A percentile compares a stretch with the other conserved stretches of the same genome.
These are phyloP conservation scores for Gymnorhina tibicen DNA, from an alignment of 2,113 vertebrate species.

Conservation along the genomic window DNA sequence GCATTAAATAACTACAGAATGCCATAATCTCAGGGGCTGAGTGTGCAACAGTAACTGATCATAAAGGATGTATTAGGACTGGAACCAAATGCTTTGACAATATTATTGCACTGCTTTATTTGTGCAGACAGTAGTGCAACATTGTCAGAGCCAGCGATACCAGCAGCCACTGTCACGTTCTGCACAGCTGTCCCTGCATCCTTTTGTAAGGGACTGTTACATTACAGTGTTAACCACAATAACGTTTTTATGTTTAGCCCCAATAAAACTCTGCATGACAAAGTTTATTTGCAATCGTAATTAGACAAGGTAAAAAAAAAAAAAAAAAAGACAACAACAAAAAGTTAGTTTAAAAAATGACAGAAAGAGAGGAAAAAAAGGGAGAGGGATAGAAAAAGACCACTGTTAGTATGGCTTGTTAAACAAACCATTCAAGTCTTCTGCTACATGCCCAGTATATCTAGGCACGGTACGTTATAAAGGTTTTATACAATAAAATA, in stretches of 20 bases:
- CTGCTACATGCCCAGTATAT: slow-evolving; percentile 3
- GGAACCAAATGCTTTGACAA: slow-evolving; percentile 94
- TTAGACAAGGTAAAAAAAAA: slow-evolving; percentile 32
- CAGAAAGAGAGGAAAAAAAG: background rate
- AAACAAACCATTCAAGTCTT: slow-evolving; percentile 28
- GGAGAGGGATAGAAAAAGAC: background rate
- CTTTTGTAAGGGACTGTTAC: slow-evolving; percentile 50
- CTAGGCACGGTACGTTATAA: background rate
- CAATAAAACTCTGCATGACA: slow-evolving; percentile 46
- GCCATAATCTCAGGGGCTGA: slow-evolving; percentile 39
- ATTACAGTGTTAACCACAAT: slow-evolving; percentile 47
- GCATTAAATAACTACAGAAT: slow-evolving; percentile 31
- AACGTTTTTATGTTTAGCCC: slow-evolving; percentile 36
- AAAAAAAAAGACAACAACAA: background rate
- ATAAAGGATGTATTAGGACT: slow-evolving; percentile 66
- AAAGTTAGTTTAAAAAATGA: slow-evolving; percentile 17
- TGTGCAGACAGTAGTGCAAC: slow-evolving; percentile 95
- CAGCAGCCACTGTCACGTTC: slow-evolving; percentile 71
- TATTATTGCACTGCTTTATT: slow-evolving; percentile 96
- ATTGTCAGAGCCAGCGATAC: slow-evolving; percentile 90
- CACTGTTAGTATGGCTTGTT: slow-evolving; percentile 22
- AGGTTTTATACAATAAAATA: slow-evolving; percentile 46
- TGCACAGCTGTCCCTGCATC: slow-evolving; percentile 59
- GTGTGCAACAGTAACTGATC: slow-evolving; percentile 57
- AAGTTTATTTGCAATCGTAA: slow-evolving; percentile 46